Evolutionary conservation across 2,113 vertebrate genomes (phyloP), one percentile per base, ranked within the genome.

Genomic region (Leptobrachium leishanense): DNA sequence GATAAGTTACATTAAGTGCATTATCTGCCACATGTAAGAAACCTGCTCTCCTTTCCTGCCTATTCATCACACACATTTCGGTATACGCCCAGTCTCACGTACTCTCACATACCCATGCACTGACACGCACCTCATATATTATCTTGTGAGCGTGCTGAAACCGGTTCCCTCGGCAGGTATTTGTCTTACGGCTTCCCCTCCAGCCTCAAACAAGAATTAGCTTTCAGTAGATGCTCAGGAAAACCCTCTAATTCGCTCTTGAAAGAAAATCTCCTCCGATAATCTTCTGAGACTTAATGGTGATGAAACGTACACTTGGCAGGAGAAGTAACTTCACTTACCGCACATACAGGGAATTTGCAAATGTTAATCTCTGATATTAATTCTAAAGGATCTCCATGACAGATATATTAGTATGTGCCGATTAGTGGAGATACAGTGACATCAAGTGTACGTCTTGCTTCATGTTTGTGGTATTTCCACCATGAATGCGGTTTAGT

Each of bases 251-350:
- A 55, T 44, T 11, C 40, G 5, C 40, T 50, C 40, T 68, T 43
- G 55, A 40, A 54, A 53, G 63, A 67, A 79, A 65, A 73, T 20
- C 44, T 79, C 63, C 63, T 76, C 13, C 12, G 15, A 43, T 70
- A 69, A 77, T 54, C 76, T 57, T 10, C 13, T 40, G 72, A 55
- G 54, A 72, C 72, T 79, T 42, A 67, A 73, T 73, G 5, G 64
- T 73, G 50, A 67, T 73, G 77, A 79, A 65, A 79, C 43, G 72
- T 64, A 11, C 2, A 55, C 50, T 67, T 79, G 77, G 77, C 69
- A 73, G 9, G 13, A 50, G 62, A 53, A 31, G 20, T 7, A 10
- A 20, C 3, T 42, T 31, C 67, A 71, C 13, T 7, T 4, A 9
- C 15, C 41, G 5, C 54, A 53, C 2, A 64, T 8, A 10, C 46